Percentiles rank a stretch among this genome's conserved stretches.
Evolutionary conservation across 2,888 invertebrate species (phyloP).

Genomic region (Lymantria dispar): DNA sequence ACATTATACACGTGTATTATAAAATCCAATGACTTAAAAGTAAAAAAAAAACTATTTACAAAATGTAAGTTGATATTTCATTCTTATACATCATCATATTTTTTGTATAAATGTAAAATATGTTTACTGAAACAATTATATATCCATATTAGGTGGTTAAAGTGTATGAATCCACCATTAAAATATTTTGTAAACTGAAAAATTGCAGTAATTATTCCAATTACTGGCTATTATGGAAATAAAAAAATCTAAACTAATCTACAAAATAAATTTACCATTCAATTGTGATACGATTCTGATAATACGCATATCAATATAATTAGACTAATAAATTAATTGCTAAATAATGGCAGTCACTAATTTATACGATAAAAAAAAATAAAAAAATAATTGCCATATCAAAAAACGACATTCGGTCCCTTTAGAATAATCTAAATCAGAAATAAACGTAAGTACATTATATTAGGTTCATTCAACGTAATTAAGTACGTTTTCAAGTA

Average conservation of each 20-base stretch:
- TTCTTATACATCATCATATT: neutral
- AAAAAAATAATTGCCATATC: neutral
- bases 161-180: neutral
- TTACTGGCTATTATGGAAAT: neutral
- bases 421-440: neutral
- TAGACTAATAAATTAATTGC: conserved; percentile 1
- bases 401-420: neutral
- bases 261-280: conserved; percentile 2
- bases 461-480: too few relatives aligned
- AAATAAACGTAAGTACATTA: neutral
- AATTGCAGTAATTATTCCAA: neutral
- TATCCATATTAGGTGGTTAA: neutral
- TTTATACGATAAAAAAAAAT: neutral
- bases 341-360: conserved; percentile 10
- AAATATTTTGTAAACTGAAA: neutral
- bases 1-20: neutral
- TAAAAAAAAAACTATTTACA: conserved; percentile 1
- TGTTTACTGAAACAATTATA: too few relatives aligned
- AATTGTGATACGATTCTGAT: conserved; percentile 7
- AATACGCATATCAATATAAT: neutral
- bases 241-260: conserved; percentile 3
- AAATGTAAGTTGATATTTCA: neutral
- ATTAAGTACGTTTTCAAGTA: too few relatives aligned
- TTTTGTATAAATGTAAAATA: too few relatives aligned
- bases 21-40: conserved; percentile 1